These are phyloP conservation scores for Drosophila gunungcola DNA, from an alignment of 1,140 invertebrate genomes.

Conservation along the genomic window DNA sequence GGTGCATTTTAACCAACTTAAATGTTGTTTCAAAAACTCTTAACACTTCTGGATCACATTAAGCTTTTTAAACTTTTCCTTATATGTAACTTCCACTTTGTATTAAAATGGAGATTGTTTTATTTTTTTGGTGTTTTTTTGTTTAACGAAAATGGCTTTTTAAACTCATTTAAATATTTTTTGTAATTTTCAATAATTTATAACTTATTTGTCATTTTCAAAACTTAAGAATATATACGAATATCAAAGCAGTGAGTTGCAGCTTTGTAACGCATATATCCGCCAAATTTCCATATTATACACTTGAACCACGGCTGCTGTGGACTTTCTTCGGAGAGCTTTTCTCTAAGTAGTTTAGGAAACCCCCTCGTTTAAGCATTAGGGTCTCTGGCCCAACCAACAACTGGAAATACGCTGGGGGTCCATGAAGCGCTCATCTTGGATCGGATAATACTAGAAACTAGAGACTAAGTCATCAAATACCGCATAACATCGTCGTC, in stretches of 20 bases:
- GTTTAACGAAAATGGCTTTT: too few species aligned
- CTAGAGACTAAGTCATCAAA: slow-evolving; percentile 33
- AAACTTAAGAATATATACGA: background rate
- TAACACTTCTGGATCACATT: too few species aligned
- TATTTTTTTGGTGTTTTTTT: too few species aligned
- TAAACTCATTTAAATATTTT: too few species aligned
- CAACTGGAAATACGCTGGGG: background rate
- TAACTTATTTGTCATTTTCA: background rate
- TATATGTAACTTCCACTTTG: too few species aligned
- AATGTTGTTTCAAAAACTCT: too few species aligned
- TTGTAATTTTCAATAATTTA: too few species aligned
- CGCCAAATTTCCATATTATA: background rate
- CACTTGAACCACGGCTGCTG: background rate
- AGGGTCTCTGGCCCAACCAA: background rate
- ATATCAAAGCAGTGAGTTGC: background rate
- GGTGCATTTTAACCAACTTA: too few species aligned
- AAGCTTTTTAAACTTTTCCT: too few species aligned
- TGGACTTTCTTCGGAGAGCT: slow-evolving; percentile 4
- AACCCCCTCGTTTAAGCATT: slow-evolving; percentile 1
- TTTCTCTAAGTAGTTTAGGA: slow-evolving; percentile 25
- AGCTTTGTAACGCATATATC: background rate
- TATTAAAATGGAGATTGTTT: too few species aligned
- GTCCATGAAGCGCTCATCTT: slow-evolving; percentile 1
- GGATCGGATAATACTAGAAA: slow-evolving; percentile 44
- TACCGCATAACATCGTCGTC: slow-evolving; percentile 13